Conservation (phyloP, 2,113 vertebrate species). For the Hypocryptadius cinnamomeus region DNA sequence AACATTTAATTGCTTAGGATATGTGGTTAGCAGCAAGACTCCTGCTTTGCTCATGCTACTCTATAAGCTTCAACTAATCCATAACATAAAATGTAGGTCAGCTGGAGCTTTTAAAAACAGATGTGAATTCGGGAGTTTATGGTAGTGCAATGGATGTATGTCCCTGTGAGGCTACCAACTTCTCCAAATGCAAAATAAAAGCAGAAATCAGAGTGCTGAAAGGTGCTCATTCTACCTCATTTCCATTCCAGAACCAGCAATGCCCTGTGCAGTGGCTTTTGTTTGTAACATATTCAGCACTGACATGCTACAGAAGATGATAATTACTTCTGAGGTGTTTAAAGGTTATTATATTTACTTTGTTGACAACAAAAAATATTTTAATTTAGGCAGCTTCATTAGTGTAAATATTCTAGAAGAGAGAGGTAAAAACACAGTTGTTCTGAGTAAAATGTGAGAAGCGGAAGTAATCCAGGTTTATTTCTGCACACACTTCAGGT, state of each 20-base stretch:
- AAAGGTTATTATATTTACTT: neutral
- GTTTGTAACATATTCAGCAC: neutral
- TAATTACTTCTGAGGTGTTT: constrained; percentile 3
- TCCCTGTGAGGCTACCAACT: neutral
- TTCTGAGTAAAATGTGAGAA: neutral
- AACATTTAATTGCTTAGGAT: neutral
- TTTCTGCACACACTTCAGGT: neutral
- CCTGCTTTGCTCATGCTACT: neutral
- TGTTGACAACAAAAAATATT: neutral
- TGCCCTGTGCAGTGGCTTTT: neutral
- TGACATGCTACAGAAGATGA: neutral
- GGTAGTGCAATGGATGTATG: neutral
- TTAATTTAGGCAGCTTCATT: neutral
- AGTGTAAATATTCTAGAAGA: neutral
- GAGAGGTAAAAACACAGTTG: neutral
- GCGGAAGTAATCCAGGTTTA: neutral
- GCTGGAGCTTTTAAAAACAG: constrained; percentile 11
- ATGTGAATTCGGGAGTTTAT: neutral
- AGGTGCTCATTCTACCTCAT: neutral
- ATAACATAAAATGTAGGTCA: constrained; percentile 29
- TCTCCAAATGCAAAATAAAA: neutral
- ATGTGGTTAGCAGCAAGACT: neutral
- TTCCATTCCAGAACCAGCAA: neutral
- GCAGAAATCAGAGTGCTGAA: neutral
- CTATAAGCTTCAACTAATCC: neutral